A percentile compares a stretch with the other conserved stretches of the same genome.
Conservation (phyloP, 2,888 invertebrate genomes). For the Tachystola acroxantha region DNA sequence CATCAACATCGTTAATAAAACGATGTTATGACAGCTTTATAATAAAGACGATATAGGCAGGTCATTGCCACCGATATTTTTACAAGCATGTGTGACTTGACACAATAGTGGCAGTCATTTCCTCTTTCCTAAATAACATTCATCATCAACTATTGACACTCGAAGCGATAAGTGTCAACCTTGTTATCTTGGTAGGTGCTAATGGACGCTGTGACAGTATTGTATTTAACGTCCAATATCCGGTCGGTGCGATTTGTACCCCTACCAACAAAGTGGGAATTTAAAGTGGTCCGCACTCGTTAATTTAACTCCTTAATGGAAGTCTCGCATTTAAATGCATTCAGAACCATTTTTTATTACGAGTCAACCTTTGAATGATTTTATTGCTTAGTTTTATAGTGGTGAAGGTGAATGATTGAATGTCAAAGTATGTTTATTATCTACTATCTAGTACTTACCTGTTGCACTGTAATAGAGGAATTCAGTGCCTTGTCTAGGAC, state of each 20-base stretch:
- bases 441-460: background rate
- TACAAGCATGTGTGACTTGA: background rate
- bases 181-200: conserved; percentile 52
- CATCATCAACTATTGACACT: conserved; percentile 38
- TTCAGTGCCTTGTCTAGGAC: too few species aligned
- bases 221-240: conserved; percentile 56
- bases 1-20: background rate
- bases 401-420: background rate
- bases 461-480: too few species aligned
- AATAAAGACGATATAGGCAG: background rate
- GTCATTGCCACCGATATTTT: conserved; percentile 7
- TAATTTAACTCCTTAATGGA: conserved; percentile 54
- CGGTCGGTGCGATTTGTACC: conserved; percentile 56
- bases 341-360: conserved; percentile 4
- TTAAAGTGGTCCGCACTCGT: conserved; percentile 50
- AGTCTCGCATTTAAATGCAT: conserved; percentile 41
- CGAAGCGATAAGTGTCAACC: conserved; percentile 39
- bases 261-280: conserved; percentile 30
- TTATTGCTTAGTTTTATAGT: conserved; percentile 8
- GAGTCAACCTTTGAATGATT: conserved; percentile 2
- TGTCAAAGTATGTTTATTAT: too few species aligned
- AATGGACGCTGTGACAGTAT: conserved; percentile 50
- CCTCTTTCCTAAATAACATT: conserved; percentile 22
- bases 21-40: background rate
- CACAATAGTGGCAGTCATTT: conserved; percentile 13